Base-by-base conservation (phyloP, 2,888 invertebrate species). In the Plusia festucae region DNA sequence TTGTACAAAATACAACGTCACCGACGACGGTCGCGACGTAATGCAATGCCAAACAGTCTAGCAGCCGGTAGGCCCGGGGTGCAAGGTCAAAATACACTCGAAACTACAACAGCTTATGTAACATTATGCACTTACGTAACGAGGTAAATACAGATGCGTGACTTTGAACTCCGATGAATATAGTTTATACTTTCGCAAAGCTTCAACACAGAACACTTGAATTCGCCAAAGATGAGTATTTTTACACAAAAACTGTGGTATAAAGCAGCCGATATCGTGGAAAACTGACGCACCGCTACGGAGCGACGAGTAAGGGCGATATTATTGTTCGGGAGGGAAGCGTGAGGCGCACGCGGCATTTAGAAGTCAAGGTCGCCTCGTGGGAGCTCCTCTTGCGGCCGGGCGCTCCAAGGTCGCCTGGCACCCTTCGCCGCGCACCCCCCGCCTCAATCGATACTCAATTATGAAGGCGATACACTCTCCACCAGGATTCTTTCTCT, bases 351-450 rank as follows among this genome's bases (percentile, higher is more conserved):
- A 82, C 70, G 78, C 77, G 77, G 82, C 73, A 68, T 75, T 74
- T 76, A 78, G 78, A 82, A 88, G 88, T 91, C 91, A 92, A 92
- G 92, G 92, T 85, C 87, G 79, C 64, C 65, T 78, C 61, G 83
- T 76, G 84, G 84, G 87, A 88, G 86, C 88, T 87, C 75, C 85
- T 84, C 76, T 78, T 62, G 79, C 80, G 77, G 78, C 85, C 87
- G 85, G 83, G 84, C 84, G 81, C 76, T 77, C 76, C 90, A 89
- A 91, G 89, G 89, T 87, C 85, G 75, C 59, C 46, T 61, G 27
- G 57, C 68, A 78, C 72, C 65, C 72, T 72, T 53, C 83, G 70
- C 79, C 60, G 81, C 81, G 69, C 81, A 55, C 80, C 81, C 71
- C 77, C 77, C 62, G 72, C 52, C 66, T 60, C 72, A 88, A 91